Evolutionary conservation across 1,140 invertebrate species (phyloP), one percentile per base, ranked within the genome.

Genomic region (Meloidogyne chitwoodi): DNA sequence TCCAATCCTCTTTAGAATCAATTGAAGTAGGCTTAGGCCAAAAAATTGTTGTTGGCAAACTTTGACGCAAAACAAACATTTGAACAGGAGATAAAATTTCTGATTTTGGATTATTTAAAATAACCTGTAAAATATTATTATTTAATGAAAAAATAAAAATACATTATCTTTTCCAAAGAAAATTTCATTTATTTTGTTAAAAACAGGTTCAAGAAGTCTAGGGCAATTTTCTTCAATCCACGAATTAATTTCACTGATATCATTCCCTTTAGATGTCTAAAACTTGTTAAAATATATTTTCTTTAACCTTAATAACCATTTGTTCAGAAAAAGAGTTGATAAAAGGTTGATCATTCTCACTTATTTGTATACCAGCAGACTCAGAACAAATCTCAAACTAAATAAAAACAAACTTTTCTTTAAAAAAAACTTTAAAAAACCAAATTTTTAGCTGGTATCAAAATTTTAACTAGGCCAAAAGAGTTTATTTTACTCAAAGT

Each of bases 11-110:
- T 0, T 26, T 29, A 8, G 29, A 26, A 41, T 63, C 4, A 31
- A 26, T 38, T 22, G 63, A 24, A n/a, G 5, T 34, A 14, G 64
- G 24, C 27, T 38, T 78, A 12, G 75, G 75, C 29, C 83, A 80
- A 29, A 72, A 80, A n/a, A 80, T 29, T 3, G 48, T 82, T 34
- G 34, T 48, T 29, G 72, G 71, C 4, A 80, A 68, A 10, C 41
- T 56, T 24, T 64, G 26, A 19, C 80, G 80, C 12, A 80, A 63
- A 61, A 80, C 27, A 16, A 83, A 73, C 63, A 80, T 68, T 74
- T 80, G 79, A n/a, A 69, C n/a, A 27, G 56, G 67, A 10, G 79
- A 73, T 27, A 80, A 41, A 61, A 80, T 72, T 22, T 29, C 63
- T 16, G 79, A 80, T 69, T 76, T 38, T 16, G 34, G 44, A 27